Percentiles rank a stretch among this genome's conserved stretches.
Evolutionary conservation across 2,113 vertebrate genomes (phyloP).

Genomic region (Ploceus nigricollis): DNA sequence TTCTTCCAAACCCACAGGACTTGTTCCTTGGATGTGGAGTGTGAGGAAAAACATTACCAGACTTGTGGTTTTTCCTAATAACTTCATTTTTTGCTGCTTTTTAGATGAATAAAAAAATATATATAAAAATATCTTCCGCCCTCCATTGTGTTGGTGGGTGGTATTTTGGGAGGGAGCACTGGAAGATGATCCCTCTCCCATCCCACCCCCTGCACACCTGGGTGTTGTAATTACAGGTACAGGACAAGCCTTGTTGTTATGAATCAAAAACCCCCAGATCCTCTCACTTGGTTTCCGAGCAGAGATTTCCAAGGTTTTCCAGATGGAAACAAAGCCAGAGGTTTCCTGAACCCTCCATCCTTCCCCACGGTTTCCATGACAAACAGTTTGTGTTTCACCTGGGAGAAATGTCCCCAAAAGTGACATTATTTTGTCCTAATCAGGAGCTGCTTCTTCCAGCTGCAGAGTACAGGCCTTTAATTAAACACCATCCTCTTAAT

Average conservation of each 20-base stretch:
- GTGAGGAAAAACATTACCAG: not conserved
- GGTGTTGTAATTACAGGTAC: fast-evolving
- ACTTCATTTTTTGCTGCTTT: not conserved
- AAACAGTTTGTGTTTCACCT: not conserved
- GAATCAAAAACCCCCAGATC: not conserved
- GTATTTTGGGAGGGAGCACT: not conserved
- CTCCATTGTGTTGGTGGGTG: fast-evolving
- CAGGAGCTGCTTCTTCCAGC: not conserved
- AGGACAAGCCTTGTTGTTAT: not conserved
- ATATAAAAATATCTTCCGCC: fast-evolving
- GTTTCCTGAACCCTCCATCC: not conserved
- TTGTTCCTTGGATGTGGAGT: fast-evolving
- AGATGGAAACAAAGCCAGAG: not conserved
- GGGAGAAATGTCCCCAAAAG: not conserved
- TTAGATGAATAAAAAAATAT: not conserved
- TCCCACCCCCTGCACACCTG: not conserved
- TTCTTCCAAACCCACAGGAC: not conserved
- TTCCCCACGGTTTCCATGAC: not conserved
- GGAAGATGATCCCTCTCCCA: not conserved
- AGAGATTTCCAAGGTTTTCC: not conserved
- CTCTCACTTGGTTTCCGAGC: not conserved
- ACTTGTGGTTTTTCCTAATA: not conserved
- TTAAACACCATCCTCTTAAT: constrained; percentile 16
- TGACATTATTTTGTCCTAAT: not conserved
- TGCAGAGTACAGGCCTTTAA: not conserved